phyloP scores from a whole-genome alignment of 2,113 vertebrate genomes.

The Pantherophis guttatus region DNA sequence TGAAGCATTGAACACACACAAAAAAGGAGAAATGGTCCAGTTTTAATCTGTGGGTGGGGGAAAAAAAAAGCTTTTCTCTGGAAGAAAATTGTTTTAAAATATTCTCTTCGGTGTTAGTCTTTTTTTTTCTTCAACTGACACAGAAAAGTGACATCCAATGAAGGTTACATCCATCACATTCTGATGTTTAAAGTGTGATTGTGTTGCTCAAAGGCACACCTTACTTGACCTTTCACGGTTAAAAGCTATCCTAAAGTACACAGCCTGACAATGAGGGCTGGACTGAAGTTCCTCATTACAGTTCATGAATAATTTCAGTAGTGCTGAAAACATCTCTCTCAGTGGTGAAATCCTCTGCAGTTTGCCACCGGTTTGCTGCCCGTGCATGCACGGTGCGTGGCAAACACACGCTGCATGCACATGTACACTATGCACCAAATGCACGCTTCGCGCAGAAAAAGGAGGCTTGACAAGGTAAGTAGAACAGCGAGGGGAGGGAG shows the following conservation, averaged over 20 bases:
- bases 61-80: neutral
- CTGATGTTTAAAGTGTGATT: neutral
- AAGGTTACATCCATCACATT: neutral
- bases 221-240: neutral
- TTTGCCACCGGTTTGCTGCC: too few species aligned
- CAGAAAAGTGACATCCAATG: constrained; percentile 32
- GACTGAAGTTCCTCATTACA: neutral
- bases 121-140: constrained; percentile 33
- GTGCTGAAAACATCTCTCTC: too few species aligned
- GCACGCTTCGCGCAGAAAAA: too few species aligned
- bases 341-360: too few species aligned
- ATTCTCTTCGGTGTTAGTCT: neutral
- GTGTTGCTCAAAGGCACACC: too few species aligned
- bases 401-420: too few species aligned
- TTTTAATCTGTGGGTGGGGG: neutral
- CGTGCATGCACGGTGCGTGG: too few species aligned
- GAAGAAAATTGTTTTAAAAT: constrained; percentile 3
- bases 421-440: too few species aligned
- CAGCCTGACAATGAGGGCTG: neutral
- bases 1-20: neutral
- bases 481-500: too few species aligned
- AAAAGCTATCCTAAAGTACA: neutral
- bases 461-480: too few species aligned
- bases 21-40: neutral
- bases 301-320: neutral